Conservation (phyloP, 2,888 invertebrate species). For the Trachelus tabidus region DNA sequence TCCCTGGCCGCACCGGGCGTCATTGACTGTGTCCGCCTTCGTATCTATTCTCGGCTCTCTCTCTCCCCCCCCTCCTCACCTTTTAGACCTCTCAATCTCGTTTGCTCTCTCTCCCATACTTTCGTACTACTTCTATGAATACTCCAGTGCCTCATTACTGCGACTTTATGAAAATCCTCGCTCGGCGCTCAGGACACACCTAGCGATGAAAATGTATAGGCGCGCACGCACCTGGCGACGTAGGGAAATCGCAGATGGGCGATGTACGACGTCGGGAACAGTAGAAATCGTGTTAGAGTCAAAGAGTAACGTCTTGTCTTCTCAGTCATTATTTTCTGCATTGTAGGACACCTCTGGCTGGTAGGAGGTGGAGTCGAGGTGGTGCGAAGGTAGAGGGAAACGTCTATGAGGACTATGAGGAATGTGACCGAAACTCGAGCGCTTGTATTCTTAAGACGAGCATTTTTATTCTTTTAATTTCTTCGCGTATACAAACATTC, state of each 20-base stretch:
- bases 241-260: background rate
- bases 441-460: background rate
- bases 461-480: background rate
- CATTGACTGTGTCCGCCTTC: constrained; percentile 27
- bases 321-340: background rate
- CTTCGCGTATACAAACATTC: background rate
- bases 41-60: constrained; percentile 11
- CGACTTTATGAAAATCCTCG: background rate
- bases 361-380: background rate
- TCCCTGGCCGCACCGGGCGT: constrained; percentile 24
- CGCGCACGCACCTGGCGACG: background rate
- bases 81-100: no score
- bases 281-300: background rate
- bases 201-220: background rate
- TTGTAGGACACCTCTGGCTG: background rate
- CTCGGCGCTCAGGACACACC: background rate
- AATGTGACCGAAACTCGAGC: background rate
- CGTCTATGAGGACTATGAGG: background rate
- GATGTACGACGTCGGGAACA: background rate
- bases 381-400: background rate
- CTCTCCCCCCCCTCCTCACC: background rate
- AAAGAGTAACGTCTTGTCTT: background rate
- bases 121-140: background rate
- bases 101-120: background rate
- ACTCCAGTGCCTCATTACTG: background rate